Conservation (phyloP, 2,797 vertebrate species). For the Huso huso region DNA sequence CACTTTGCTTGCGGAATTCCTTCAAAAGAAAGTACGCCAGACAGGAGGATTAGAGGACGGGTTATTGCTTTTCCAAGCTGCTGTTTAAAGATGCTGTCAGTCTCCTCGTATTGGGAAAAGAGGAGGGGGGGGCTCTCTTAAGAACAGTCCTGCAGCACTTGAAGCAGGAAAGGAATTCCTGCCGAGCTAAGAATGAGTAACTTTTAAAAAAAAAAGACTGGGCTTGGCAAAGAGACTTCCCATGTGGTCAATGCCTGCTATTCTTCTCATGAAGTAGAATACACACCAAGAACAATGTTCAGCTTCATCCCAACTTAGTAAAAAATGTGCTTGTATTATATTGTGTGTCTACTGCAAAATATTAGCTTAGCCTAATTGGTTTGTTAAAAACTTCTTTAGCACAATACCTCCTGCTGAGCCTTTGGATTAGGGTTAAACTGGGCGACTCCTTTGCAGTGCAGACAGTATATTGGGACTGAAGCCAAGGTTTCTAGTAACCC, state of each 20-base stretch:
- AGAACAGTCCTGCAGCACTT: not conserved
- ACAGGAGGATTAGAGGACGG: not conserved
- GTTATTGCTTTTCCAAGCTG: not conserved
- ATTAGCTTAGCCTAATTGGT: no score
- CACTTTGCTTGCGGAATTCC: not conserved
- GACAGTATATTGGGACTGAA: no score
- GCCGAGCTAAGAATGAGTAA: not conserved
- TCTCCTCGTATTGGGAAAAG: not conserved
- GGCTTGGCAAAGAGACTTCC: not conserved
- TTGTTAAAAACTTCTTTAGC: no score
- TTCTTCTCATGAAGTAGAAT: conserved; percentile 1
- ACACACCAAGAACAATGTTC: conserved; percentile 5
- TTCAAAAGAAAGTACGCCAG: not conserved
- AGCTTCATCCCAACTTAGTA: not conserved
- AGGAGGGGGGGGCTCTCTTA: not conserved
- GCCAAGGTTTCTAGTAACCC: no score
- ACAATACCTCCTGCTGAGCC: no score
- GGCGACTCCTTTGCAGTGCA: no score
- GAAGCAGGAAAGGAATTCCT: not conserved
- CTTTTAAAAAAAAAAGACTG: not conserved
- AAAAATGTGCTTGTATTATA: no score
- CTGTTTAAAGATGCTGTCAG: not conserved
- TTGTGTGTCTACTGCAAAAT: no score
- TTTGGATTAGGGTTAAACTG: no score
- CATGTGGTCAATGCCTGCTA: not conserved